Evolutionary conservation across 2,113 vertebrate genomes (phyloP).

Genomic region (Panthera uncia): DNA sequence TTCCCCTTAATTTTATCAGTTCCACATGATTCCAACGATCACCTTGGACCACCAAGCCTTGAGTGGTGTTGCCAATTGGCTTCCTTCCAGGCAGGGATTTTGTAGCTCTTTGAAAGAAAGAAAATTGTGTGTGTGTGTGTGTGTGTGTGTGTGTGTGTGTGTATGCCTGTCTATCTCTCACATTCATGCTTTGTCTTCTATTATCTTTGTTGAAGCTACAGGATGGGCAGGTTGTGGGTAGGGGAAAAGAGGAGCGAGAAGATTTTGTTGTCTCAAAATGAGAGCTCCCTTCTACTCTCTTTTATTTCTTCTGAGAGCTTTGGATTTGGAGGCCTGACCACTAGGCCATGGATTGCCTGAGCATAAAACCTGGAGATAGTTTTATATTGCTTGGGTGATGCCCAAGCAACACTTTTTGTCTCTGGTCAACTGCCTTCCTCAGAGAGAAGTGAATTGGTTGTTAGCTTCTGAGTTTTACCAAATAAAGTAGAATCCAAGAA

Average conservation of each 20-base stretch:
- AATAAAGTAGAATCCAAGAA: not conserved
- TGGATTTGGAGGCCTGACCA: not conserved
- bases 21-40: conserved; percentile 42
- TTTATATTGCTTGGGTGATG: not conserved
- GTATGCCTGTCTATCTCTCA: not conserved
- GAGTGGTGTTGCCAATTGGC: conserved; percentile 31
- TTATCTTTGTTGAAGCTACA: not conserved
- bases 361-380: not conserved
- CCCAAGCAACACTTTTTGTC: not conserved
- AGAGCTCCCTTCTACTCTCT: not conserved
- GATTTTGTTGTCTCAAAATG: not conserved
- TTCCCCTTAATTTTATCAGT: not conserved
- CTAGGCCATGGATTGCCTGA: not conserved
- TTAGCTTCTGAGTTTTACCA: not conserved
- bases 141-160: not conserved
- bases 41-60: conserved; percentile 39
- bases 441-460: not conserved
- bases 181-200: not conserved
- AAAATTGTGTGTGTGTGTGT: not conserved
- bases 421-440: not conserved
- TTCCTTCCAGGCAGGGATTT: not conserved
- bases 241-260: not conserved
- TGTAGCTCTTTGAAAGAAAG: conserved; percentile 24
- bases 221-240: not conserved
- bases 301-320: not conserved